Conservation (phyloP, 2,113 vertebrate genomes). For the Rhinichthys klamathensis region DNA sequence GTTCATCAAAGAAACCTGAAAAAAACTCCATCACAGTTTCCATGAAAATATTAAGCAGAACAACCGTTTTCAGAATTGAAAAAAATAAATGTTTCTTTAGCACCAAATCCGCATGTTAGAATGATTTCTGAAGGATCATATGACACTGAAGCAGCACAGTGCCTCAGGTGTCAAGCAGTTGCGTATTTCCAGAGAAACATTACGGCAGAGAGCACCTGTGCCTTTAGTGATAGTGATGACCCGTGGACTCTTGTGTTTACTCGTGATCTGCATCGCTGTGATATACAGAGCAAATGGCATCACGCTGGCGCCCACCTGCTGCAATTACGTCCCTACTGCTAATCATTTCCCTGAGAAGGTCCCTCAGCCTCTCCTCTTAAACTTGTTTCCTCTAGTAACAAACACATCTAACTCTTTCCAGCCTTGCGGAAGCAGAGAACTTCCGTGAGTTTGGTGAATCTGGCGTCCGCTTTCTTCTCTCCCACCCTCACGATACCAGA, state of each 20-base stretch:
- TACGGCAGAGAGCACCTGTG: slow-evolving; percentile 55
- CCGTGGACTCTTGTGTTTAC: slow-evolving; percentile 61
- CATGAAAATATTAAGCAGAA: not conserved
- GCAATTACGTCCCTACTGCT: slow-evolving; percentile 78
- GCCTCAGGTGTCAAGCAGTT: slow-evolving; percentile 1
- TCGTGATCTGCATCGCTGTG: slow-evolving; percentile 53
- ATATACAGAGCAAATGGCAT: slow-evolving; percentile 31
- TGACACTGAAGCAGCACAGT: not conserved
- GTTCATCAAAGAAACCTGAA: too few relatives aligned
- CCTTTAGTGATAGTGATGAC: slow-evolving; percentile 70
- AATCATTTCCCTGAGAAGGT: slow-evolving; percentile 65
- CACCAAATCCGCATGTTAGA: not conserved
- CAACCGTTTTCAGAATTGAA: not conserved
- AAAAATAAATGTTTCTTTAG: too few relatives aligned
- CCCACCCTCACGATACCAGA: not conserved
- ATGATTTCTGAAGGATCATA: not conserved
- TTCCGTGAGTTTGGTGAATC: not conserved
- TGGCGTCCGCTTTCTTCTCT: not conserved
- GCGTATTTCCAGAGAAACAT: slow-evolving; percentile 5
- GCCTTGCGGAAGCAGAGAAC: not conserved
- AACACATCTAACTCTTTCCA: slow-evolving; percentile 41
- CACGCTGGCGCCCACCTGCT: slow-evolving; percentile 64
- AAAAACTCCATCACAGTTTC: not conserved
- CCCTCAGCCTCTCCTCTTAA: slow-evolving; percentile 58
- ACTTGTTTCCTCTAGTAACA: slow-evolving; percentile 55